phyloP scores from a whole-genome alignment of 37 sponge, comb jelly and placozoan species.

The Lycopodina hypogea region DNA sequence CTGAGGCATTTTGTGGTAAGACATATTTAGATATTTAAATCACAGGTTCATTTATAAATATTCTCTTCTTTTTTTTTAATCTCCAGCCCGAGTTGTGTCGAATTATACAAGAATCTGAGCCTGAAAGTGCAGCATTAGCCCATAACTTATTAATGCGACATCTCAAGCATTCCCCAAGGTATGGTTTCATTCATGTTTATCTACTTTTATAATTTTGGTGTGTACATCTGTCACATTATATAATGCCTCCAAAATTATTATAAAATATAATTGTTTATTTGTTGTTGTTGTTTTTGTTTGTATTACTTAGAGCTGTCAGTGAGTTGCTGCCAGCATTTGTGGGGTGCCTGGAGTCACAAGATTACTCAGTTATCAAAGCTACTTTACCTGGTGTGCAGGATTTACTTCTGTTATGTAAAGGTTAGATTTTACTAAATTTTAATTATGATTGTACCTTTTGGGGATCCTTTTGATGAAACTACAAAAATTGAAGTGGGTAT shows the following conservation, averaged over 20 bases:
- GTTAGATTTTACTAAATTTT: slow-evolving; percentile 8
- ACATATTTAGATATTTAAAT: not conserved
- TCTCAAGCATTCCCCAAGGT: slow-evolving; percentile 65
- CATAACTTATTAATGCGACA: slow-evolving; percentile 64
- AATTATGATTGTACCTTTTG: too few species aligned
- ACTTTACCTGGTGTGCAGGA: slow-evolving; percentile 42
- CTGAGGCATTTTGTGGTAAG: slow-evolving; percentile 80
- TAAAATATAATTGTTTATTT: too few species aligned
- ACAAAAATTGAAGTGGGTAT: not conserved
- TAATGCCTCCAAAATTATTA: too few species aligned
- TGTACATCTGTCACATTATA: too few species aligned
- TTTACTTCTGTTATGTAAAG: slow-evolving; percentile 56
- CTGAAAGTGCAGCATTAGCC: slow-evolving; percentile 35
- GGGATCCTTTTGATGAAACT: not conserved
- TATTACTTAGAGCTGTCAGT: slow-evolving; percentile 43
- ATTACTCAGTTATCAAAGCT: slow-evolving; percentile 49
- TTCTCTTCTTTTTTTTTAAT: not conserved
- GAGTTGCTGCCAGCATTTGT: slow-evolving; percentile 51
- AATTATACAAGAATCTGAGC: slow-evolving; percentile 55
- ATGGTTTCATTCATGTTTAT: too few species aligned
- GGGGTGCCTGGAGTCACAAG: slow-evolving; percentile 61
- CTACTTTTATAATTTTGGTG: too few species aligned
- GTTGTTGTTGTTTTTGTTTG: too few species aligned
- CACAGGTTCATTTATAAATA: not conserved
- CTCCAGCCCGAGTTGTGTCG: slow-evolving; percentile 72